Conservation (phyloP, 2,113 vertebrate species). For the Athene noctua region DNA sequence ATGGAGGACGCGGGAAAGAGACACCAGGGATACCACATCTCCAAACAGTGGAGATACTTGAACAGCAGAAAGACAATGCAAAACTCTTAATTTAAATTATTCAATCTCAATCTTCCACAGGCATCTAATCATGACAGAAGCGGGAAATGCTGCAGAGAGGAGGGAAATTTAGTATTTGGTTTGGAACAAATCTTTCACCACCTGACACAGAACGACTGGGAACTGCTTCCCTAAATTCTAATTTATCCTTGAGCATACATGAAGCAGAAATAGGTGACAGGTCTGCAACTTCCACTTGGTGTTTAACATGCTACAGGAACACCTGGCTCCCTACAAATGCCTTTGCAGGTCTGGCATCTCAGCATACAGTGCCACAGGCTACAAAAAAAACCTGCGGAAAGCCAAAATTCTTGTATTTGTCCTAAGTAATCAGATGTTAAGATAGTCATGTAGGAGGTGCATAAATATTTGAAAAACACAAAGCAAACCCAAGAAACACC, state of each 20-base stretch:
- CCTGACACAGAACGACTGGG: neutral
- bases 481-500: neutral
- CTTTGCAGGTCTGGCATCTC: neutral
- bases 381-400: neutral
- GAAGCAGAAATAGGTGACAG: neutral
- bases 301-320: neutral
- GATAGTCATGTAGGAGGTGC: neutral
- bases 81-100: neutral
- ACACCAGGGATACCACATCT: neutral
- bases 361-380: rapidly evolving
- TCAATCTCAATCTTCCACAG: neutral
- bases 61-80: neutral
- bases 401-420: neutral
- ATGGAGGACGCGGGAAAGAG: neutral
- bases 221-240: neutral
- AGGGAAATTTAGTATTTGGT: neutral
- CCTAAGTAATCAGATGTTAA: neutral
- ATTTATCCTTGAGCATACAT: neutral
- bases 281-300: neutral
- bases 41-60: neutral
- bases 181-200: neutral
- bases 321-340: neutral
- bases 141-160: rapidly evolving
- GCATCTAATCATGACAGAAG: neutral
- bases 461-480: neutral